Base-by-base conservation (phyloP, 2,113 vertebrate species). In the Pteruthius melanotis region DNA sequence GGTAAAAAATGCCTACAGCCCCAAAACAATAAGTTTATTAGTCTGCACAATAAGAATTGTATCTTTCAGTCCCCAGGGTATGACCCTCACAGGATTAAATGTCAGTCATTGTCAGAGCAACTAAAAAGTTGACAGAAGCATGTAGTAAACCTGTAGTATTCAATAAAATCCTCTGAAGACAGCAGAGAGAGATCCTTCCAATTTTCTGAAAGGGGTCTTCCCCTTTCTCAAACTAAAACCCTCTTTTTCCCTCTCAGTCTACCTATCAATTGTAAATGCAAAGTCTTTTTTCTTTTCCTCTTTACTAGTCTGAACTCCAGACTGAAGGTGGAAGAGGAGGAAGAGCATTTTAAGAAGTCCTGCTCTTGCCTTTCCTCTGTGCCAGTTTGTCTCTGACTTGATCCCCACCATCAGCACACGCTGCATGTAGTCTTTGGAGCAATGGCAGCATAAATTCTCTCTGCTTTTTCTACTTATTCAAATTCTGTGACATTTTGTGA, bases 401-500 rank as follows among this genome's bases (percentile, higher is more conserved):
- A 4, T 52, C n/a, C 9, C 28, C 20, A 79, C 18, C 24, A 68
- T 13, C 45, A 72, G 17, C 50, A 61, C 17, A 65, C 0, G 0
- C 15, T 83, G 53, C 1, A 0, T 42, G 13, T 33, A 85, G 16
- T 20, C 7, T 91, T 79, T 61, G 74, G 26, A 95, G 57, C 23
- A 94, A 79, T 35, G n/a, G 61, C 33, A 94, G 86, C 37, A 70
- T 54, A 88, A 90, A 86, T 94, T 95, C 49, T 64, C 65, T 76
- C 53, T 82, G 57, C 39, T 95, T 89, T 95, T 93, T 35, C 70
- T 74, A 60, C 54, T 91, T 91, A 82, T 85, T 95, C 61, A 89
- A 65, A 89, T 85, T 82, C 70, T 49, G 37, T 84, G 87, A 71
- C 57, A 85, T 92, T 95, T 82, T 85, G 53, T 60, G 83, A 94